A percentile compares a stretch with the other conserved stretches of the same genome.
These are phyloP conservation scores for Synergus laeviventris DNA, from an alignment of 2,888 invertebrate species.

Conservation along the genomic window DNA sequence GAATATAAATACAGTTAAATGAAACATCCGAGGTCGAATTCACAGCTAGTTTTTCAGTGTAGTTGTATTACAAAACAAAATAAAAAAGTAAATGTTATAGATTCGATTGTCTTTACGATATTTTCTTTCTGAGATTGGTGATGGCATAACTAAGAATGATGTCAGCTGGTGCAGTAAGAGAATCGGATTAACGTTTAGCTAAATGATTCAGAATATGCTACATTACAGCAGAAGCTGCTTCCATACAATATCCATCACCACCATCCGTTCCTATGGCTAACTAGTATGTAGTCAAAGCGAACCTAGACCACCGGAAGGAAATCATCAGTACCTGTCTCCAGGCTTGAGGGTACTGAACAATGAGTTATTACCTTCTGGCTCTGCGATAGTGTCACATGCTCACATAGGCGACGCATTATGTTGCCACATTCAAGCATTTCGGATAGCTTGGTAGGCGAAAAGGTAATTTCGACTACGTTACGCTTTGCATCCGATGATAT, in stretches of 20 bases:
- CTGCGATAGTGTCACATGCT: conserved; percentile 54
- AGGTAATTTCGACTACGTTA: conserved; percentile 7
- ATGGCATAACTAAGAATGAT: neutral
- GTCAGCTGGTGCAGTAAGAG: neutral
- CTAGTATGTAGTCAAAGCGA: conserved; percentile 13
- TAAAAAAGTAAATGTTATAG: too few species aligned
- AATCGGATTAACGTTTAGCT: conserved; percentile 2
- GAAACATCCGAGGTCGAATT: too few species aligned
- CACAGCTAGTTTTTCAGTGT: too few species aligned
- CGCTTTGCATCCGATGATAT: neutral
- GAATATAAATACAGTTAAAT: too few species aligned
- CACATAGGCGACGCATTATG: conserved; percentile 50
- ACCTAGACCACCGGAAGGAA: conserved; percentile 65
- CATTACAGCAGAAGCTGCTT: conserved; percentile 40
- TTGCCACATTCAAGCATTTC: conserved; percentile 56
- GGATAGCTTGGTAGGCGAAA: conserved; percentile 40
- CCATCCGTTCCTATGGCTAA: conserved; percentile 45
- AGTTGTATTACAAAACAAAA: too few species aligned
- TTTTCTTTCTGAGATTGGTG: neutral
- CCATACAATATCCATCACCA: conserved; percentile 49
- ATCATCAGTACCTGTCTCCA: conserved; percentile 68
- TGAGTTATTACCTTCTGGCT: conserved; percentile 69
- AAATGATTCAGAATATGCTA: conserved; percentile 45
- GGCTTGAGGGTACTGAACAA: conserved; percentile 63
- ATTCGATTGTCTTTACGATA: too few species aligned